Conservation (phyloP, 2,888 invertebrate genomes). For the Yponomeuta malinellus region DNA sequence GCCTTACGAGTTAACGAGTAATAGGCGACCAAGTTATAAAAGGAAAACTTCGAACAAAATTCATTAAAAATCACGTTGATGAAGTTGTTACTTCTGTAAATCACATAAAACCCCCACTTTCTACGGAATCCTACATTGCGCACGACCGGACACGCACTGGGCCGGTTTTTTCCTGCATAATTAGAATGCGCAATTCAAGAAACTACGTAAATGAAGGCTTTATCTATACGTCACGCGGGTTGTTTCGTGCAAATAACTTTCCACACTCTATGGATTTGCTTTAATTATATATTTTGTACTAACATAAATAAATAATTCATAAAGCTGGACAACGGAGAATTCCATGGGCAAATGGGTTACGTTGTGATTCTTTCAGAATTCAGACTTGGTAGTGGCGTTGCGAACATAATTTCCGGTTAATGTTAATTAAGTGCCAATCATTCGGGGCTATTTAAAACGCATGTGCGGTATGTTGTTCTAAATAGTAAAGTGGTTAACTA, state of each 20-base stretch:
- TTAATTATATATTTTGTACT: neutral
- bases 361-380: slow-evolving; percentile 2
- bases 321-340: neutral
- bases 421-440: slow-evolving; percentile 12
- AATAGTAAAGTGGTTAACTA: neutral
- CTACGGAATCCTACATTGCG: too few relatives aligned
- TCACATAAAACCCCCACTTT: too few relatives aligned
- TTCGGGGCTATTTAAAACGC: neutral
- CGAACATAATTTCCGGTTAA: slow-evolving; percentile 5
- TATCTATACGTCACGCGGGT: neutral
- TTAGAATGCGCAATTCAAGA: neutral
- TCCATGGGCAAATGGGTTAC: slow-evolving; percentile 6
- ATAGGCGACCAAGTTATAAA: too few relatives aligned
- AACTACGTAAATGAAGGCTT: neutral
- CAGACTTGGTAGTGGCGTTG: neutral
- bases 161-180: neutral
- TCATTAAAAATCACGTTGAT: too few relatives aligned
- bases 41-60: too few relatives aligned
- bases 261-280: neutral
- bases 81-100: too few relatives aligned
- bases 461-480: neutral
- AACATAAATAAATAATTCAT: slow-evolving; percentile 8
- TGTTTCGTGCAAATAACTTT: neutral
- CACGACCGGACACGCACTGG: too few relatives aligned
- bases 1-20: too few relatives aligned